These are phyloP conservation scores for Dinothrombium tinctorium DNA, from an alignment of 1,140 invertebrate genomes.

Conservation along the genomic window DNA sequence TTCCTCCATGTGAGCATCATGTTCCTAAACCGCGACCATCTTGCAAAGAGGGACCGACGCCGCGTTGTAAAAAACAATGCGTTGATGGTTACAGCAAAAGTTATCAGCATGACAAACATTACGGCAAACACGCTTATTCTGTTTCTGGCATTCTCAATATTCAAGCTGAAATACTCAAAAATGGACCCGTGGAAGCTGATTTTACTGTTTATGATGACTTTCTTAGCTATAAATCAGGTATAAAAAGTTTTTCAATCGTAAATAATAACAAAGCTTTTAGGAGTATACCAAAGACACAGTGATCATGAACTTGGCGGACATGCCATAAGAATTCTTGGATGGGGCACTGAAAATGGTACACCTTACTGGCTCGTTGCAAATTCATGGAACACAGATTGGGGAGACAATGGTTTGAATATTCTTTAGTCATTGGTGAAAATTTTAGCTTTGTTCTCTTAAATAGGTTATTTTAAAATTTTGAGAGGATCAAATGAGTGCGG, in stretches of 20 bases:
- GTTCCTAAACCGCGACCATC: constrained; percentile 46
- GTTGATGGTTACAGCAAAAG: constrained; percentile 28
- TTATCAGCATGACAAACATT: constrained; percentile 53
- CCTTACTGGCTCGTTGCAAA: constrained; percentile 18
- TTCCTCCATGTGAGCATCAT: constrained; percentile 70
- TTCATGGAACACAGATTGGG: constrained; percentile 21
- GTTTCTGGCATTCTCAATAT: constrained; percentile 42
- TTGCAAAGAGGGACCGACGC: constrained; percentile 39
- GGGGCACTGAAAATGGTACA: constrained; percentile 5
- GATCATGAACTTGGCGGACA: constrained; percentile 5
- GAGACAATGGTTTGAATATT: constrained; percentile 15
- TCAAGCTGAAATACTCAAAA: constrained; percentile 52
- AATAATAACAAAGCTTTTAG: not conserved
- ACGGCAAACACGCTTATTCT: constrained; percentile 41
- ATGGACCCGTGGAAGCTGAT: constrained; percentile 73
- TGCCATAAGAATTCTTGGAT: constrained; percentile 12
- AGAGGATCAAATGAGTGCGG: too few species aligned
- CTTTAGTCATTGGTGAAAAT: too few species aligned
- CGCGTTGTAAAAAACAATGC: constrained; percentile 47
- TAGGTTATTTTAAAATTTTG: too few species aligned
- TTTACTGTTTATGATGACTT: constrained; percentile 77
- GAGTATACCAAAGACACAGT: not conserved
- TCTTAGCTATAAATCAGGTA: constrained; percentile 52
- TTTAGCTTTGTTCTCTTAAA: too few species aligned
- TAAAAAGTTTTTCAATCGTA: not conserved